Evolutionary conservation across 2,888 invertebrate genomes (phyloP).

Genomic region (Himalopsyche kuldschensis): DNA sequence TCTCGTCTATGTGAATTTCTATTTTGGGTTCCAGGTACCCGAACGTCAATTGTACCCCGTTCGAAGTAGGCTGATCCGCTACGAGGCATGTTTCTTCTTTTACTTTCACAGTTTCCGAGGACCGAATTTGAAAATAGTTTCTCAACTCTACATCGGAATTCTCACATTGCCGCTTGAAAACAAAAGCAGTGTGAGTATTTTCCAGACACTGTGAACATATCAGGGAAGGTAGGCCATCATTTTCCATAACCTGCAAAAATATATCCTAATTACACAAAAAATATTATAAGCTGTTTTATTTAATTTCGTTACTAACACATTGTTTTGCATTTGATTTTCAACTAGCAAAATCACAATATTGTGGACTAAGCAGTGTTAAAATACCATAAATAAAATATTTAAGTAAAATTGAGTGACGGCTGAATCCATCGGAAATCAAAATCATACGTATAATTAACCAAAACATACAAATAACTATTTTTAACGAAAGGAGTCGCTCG

Average conservation of each 20-base stretch:
- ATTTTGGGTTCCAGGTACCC: constrained; percentile 20
- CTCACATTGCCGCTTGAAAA: constrained; percentile 38
- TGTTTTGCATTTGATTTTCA: too few relatives aligned
- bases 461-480: background rate
- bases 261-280: background rate
- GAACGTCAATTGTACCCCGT: background rate
- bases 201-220: constrained; percentile 36
- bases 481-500: background rate
- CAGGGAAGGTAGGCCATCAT: constrained; percentile 40
- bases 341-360: too few relatives aligned
- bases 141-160: constrained; percentile 33
- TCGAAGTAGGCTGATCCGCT: background rate
- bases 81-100: constrained; percentile 18
- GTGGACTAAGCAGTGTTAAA: too few relatives aligned
- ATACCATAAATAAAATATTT: too few relatives aligned
- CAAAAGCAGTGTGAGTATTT: constrained; percentile 23
- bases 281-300: too few relatives aligned
- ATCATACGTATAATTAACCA: background rate
- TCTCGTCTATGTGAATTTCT: constrained; percentile 15
- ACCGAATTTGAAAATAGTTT: constrained; percentile 9
- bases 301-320: too few relatives aligned
- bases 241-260: constrained; percentile 48
- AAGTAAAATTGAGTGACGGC: too few relatives aligned
- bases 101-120: background rate
- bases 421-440: too few relatives aligned